A percentile compares a stretch with the other conserved stretches of the same genome.
phyloP scores from a whole-genome alignment of 2,113 vertebrate genomes.

The Elgaria multicarinata region DNA sequence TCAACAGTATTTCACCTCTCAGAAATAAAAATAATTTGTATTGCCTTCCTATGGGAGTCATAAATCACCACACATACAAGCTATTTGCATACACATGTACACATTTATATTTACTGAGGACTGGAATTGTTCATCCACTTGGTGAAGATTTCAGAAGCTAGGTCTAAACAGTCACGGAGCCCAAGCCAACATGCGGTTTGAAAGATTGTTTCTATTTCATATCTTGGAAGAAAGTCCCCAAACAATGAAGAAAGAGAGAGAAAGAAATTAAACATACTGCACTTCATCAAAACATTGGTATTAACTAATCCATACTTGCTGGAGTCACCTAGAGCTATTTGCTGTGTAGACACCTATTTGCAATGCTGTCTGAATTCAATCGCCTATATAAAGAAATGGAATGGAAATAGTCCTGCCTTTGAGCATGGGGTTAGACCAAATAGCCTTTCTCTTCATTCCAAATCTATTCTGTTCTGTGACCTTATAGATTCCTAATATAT shows the following conservation, averaged over 20 bases:
- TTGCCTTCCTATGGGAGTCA: not conserved
- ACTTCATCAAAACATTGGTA: slow-evolving; percentile 9
- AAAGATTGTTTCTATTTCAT: slow-evolving; percentile 69
- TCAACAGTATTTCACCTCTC: too few relatives aligned
- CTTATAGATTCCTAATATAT: not conserved
- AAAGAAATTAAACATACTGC: slow-evolving; percentile 22
- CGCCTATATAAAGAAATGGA: not conserved
- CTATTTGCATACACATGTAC: not conserved
- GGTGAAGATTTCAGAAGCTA: slow-evolving; percentile 75
- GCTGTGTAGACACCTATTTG: not conserved
- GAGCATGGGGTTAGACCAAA: not conserved
- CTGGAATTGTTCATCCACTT: slow-evolving; percentile 75
- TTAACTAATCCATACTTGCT: not conserved
- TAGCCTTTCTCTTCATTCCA: not conserved
- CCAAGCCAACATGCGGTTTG: slow-evolving; percentile 73
- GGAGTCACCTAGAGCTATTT: not conserved
- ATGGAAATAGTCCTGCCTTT: not conserved
- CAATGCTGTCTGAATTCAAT: not conserved
- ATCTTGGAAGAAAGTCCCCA: slow-evolving; percentile 63
- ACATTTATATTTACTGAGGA: slow-evolving; percentile 69
- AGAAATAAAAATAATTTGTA: not conserved
- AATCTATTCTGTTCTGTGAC: not conserved
- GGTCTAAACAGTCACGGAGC: slow-evolving; percentile 78
- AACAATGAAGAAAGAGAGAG: slow-evolving; percentile 39
- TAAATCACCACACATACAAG: not conserved